Conservation (phyloP, 2,113 vertebrate genomes). For the Genyomyrus donnyi region DNA sequence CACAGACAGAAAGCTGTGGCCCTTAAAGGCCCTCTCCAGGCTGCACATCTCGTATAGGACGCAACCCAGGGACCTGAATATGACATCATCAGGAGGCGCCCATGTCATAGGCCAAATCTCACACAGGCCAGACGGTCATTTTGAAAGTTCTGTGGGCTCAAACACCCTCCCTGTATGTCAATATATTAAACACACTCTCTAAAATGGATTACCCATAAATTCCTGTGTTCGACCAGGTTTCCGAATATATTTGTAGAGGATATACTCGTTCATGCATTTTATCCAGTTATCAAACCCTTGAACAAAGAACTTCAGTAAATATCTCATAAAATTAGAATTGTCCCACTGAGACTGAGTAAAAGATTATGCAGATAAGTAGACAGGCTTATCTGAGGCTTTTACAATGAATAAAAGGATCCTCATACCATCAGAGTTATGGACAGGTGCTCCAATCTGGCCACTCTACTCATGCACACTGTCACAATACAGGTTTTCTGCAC, state of each 20-base stretch:
- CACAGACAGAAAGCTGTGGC: slow-evolving; percentile 70
- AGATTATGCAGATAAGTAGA: background rate
- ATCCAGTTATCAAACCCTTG: background rate
- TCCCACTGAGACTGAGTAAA: background rate
- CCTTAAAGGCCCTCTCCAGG: slow-evolving; percentile 71
- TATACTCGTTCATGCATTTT: background rate
- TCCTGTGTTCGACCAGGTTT: background rate
- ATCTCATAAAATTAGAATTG: background rate
- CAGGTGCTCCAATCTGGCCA: background rate
- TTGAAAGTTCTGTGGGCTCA: background rate
- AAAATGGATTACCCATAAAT: background rate
- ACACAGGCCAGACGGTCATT: background rate
- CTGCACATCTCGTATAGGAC: slow-evolving; percentile 80
- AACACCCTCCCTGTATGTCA: background rate
- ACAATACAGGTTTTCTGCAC: background rate
- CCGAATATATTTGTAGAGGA: background rate
- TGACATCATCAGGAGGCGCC: slow-evolving; percentile 17
- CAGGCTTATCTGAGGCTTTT: background rate
- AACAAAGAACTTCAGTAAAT: background rate
- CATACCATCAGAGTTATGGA: background rate
- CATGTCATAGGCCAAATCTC: background rate
- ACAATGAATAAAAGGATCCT: background rate
- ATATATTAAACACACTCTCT: background rate
- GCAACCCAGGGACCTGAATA: slow-evolving; percentile 72
- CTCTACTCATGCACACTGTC: background rate